These are phyloP conservation scores for Miniopterus natalensis DNA, from an alignment of 2,113 vertebrate species.

Conservation along the genomic window DNA sequence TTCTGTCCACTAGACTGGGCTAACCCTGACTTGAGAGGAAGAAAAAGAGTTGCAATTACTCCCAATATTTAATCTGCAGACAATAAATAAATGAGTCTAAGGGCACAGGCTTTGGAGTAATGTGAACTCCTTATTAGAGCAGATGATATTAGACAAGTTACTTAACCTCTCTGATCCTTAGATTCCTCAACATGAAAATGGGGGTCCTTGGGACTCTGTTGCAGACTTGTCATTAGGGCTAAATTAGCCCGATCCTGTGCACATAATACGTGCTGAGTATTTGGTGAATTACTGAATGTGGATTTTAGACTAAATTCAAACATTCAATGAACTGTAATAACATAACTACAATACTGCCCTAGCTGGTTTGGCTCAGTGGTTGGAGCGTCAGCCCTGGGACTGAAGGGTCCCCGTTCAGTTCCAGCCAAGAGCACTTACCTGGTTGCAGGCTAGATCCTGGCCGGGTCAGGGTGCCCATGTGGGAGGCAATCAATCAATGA, in stretches of 20 bases:
- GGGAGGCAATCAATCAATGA: too few species aligned
- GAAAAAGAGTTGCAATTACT: background rate
- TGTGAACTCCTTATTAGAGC: background rate
- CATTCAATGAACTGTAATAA: background rate
- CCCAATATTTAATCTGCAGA: slow-evolving; percentile 15
- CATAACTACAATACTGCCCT: background rate
- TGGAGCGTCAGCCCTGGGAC: too few species aligned
- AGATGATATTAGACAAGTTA: background rate
- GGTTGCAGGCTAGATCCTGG: too few species aligned
- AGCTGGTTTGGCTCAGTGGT: too few species aligned
- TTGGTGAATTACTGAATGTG: background rate
- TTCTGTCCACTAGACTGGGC: background rate
- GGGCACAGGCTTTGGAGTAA: background rate
- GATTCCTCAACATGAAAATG: background rate
- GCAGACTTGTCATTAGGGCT: background rate
- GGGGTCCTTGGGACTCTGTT: background rate
- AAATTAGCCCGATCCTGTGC: background rate
- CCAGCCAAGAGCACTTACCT: too few species aligned
- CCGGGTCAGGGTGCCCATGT: too few species aligned
- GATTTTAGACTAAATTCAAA: slow-evolving; percentile 8
- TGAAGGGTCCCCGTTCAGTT: too few species aligned
- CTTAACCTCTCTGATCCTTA: background rate
- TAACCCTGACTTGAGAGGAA: background rate
- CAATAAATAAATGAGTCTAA: background rate
- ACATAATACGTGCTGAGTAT: background rate